Evolutionary conservation across 92 coral and sea anemone genomes (phyloP).

Genomic region (Ricordea florida): DNA sequence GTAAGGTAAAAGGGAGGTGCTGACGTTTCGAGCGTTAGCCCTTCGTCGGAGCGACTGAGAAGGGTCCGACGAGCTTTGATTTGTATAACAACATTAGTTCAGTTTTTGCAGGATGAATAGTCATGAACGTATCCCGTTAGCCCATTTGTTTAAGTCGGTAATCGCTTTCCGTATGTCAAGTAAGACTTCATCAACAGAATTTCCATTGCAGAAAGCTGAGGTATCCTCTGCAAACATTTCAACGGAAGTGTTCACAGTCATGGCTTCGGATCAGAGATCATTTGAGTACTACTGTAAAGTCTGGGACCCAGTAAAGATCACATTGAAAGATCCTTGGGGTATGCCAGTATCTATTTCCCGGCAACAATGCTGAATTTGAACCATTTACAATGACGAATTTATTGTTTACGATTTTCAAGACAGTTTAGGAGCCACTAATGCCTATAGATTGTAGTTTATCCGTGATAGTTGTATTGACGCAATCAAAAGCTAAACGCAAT

Average conservation of each 20-base stretch:
- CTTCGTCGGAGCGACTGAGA: too few relatives aligned
- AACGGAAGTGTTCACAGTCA: background rate
- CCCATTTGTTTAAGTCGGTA: too few relatives aligned
- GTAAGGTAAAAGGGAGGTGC: too few relatives aligned
- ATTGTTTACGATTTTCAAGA: background rate
- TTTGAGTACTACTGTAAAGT: background rate
- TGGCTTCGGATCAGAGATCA: background rate
- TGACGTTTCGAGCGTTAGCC: too few relatives aligned
- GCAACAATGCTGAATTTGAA: background rate
- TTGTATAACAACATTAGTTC: background rate
- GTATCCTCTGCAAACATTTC: background rate
- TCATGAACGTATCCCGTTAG: too few relatives aligned
- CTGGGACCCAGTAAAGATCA: background rate
- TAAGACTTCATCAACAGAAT: background rate
- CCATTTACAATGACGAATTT: background rate
- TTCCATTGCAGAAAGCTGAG: background rate
- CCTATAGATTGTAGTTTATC: background rate
- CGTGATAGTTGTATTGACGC: background rate
- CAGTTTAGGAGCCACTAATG: background rate
- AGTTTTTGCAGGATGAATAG: background rate
- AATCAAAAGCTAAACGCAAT: constrained; percentile 4
- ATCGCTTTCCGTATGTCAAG: background rate
- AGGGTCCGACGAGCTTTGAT: background rate
- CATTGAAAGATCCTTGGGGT: background rate
- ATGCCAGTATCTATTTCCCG: too few relatives aligned